Evolutionary conservation across 2,888 invertebrate genomes (phyloP).

Genomic region (Imbricaverruca yamaguchii): DNA sequence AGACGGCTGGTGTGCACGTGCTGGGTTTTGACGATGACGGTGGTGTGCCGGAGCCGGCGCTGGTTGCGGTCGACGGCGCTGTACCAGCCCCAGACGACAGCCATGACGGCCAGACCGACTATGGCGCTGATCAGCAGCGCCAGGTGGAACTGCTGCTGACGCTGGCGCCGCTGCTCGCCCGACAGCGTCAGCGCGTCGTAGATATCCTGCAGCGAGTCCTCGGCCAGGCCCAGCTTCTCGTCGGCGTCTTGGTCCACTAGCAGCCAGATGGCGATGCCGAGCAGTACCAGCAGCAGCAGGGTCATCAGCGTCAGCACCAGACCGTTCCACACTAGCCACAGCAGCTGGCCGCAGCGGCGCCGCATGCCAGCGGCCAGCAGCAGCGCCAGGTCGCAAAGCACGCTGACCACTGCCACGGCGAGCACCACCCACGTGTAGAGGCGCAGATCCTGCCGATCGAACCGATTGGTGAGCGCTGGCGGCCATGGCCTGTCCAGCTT

Average conservation of each 20-base stretch:
- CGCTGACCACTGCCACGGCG: not conserved
- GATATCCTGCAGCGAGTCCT: not conserved
- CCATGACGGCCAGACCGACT: not conserved
- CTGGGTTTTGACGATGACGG: constrained; percentile 10
- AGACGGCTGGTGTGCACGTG: constrained; percentile 22
- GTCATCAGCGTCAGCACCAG: not conserved
- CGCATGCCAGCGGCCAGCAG: not conserved
- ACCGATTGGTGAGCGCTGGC: not conserved
- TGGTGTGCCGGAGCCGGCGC: constrained; percentile 12
- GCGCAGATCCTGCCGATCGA: not conserved
- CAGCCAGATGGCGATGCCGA: constrained; percentile 11
- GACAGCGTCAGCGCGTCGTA: not conserved
- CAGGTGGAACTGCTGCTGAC: not conserved
- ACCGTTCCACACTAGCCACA: constrained; percentile 10
- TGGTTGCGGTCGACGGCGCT: not conserved
- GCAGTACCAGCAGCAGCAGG: not conserved
- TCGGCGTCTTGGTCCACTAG: constrained; percentile 1
- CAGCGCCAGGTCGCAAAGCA: not conserved
- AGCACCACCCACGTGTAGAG: not conserved
- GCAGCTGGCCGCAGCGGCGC: constrained; percentile 6
- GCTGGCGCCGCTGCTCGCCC: not conserved
- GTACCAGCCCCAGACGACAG: constrained; percentile 18
- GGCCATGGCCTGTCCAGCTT: not conserved
- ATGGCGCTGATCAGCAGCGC: not conserved
- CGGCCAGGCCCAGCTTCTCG: not conserved